These are phyloP conservation scores for Peromyscus melanophrys DNA, from an alignment of 2,797 vertebrate species.

Conservation along the genomic window DNA sequence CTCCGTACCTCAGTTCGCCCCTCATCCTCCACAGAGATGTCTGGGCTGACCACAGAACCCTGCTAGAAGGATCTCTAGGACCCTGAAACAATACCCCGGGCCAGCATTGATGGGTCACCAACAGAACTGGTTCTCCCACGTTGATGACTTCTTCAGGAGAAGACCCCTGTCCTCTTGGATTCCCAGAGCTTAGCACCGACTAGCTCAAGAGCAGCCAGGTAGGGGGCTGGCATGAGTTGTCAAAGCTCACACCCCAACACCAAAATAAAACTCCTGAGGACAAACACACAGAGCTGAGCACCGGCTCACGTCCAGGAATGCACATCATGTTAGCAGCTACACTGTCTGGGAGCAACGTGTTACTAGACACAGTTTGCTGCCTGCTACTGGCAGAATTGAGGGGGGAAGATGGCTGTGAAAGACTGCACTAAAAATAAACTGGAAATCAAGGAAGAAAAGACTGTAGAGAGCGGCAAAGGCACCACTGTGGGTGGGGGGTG, in stretches of 20 bases:
- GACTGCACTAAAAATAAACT: neutral
- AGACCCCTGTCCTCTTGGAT: neutral
- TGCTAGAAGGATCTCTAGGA: neutral
- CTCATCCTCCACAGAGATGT: neutral
- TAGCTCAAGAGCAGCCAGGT: neutral
- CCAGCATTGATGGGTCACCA: neutral
- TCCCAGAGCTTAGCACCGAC: neutral
- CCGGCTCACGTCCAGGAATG: conserved; percentile 47
- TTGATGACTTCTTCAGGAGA: neutral
- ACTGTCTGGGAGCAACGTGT: neutral
- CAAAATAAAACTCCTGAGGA: conserved; percentile 12
- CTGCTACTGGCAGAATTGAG: conserved; percentile 38
- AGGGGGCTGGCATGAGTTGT: neutral
- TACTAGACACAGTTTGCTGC: conserved; percentile 41
- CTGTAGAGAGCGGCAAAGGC: neutral
- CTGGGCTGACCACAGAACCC: neutral
- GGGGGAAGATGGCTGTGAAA: neutral
- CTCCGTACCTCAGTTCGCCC: neutral
- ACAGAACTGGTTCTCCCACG: neutral
- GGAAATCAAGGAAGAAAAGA: neutral
- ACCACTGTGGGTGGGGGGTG: neutral
- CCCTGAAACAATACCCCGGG: neutral
- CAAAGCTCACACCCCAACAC: neutral
- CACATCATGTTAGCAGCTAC: conserved; percentile 32
- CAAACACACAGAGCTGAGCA: conserved; percentile 47